Percentiles rank a stretch among this genome's conserved stretches.
Evolutionary conservation across 2,888 invertebrate species (phyloP).

Genomic region (Parnassius apollo): DNA sequence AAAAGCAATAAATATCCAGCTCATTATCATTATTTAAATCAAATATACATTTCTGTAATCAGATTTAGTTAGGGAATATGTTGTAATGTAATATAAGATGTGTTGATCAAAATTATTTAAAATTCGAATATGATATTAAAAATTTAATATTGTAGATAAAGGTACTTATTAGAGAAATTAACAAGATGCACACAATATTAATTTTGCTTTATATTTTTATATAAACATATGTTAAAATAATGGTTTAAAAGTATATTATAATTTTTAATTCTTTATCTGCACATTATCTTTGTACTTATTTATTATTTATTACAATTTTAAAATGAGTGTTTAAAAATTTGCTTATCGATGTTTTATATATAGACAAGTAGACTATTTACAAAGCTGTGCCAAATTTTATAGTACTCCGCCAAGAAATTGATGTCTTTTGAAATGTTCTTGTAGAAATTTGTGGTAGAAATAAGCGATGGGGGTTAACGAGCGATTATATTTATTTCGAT

Average conservation of each 20-base stretch:
- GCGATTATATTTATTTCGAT: slow-evolving; percentile 40
- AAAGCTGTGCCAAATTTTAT: slow-evolving; percentile 25
- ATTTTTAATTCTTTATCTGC: slow-evolving; percentile 11
- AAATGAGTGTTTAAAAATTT: slow-evolving; percentile 14
- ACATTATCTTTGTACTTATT: slow-evolving; percentile 9
- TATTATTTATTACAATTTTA: slow-evolving; percentile 21
- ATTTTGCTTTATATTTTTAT: not conserved
- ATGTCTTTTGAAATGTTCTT: slow-evolving; percentile 26
- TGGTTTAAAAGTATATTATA: slow-evolving; percentile 8
- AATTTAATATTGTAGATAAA: slow-evolving; percentile 26
- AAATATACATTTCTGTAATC: slow-evolving; percentile 64
- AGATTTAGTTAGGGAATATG: slow-evolving; percentile 51
- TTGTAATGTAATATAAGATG: slow-evolving; percentile 48
- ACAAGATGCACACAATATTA: slow-evolving; percentile 7
- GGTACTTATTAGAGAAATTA: slow-evolving; percentile 27
- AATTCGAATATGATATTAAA: slow-evolving; percentile 21
- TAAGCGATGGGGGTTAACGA: slow-evolving; percentile 18
- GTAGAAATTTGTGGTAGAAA: slow-evolving; percentile 30
- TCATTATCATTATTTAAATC: slow-evolving; percentile 66
- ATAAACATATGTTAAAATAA: slow-evolving; percentile 6
- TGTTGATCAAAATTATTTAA: slow-evolving; percentile 27
- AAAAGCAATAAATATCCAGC: slow-evolving; percentile 52
- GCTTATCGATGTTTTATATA: slow-evolving; percentile 24
- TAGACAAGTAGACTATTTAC: slow-evolving; percentile 20
- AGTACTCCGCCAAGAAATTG: slow-evolving; percentile 21